phyloP scores from a whole-genome alignment of 2,888 invertebrate genomes.

The Theretra japonica region DNA sequence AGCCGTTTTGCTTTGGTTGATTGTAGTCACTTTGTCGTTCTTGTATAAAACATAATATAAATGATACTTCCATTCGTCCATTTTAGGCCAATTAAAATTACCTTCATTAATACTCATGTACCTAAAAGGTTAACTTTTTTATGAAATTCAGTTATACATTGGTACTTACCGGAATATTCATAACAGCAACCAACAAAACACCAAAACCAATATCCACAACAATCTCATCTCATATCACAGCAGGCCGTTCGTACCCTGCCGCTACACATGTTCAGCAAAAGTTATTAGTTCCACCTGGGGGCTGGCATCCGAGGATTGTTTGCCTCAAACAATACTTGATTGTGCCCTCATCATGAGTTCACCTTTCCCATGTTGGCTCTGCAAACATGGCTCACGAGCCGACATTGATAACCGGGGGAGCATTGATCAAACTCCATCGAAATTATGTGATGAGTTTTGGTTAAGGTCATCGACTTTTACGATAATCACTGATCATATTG shows the following conservation, averaged over 20 bases:
- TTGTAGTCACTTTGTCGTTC: too few species aligned
- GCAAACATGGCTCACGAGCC: constrained; percentile 17
- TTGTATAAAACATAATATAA: background rate
- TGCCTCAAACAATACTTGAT: constrained; percentile 32
- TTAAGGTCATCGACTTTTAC: constrained; percentile 13
- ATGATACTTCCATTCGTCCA: too few species aligned
- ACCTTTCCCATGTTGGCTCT: constrained; percentile 18
- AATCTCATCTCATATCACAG: background rate
- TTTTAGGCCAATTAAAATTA: background rate
- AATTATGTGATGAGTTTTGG: constrained; percentile 22
- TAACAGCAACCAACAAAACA: too few species aligned
- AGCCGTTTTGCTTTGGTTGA: too few species aligned
- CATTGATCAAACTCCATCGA: constrained; percentile 18
- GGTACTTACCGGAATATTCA: too few species aligned
- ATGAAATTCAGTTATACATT: too few species aligned
- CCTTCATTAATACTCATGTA: background rate
- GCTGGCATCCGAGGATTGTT: constrained; percentile 28
- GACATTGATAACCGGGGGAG: constrained; percentile 19
- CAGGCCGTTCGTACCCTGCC: background rate
- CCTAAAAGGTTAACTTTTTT: background rate
- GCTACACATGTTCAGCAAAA: constrained; percentile 26
- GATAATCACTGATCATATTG: background rate
- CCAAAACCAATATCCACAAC: too few species aligned
- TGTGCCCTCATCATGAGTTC: constrained; percentile 19
- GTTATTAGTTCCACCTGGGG: constrained; percentile 34